These are phyloP conservation scores for Porphyrio hochstetteri DNA, from an alignment of 2,113 vertebrate species.

Conservation along the genomic window DNA sequence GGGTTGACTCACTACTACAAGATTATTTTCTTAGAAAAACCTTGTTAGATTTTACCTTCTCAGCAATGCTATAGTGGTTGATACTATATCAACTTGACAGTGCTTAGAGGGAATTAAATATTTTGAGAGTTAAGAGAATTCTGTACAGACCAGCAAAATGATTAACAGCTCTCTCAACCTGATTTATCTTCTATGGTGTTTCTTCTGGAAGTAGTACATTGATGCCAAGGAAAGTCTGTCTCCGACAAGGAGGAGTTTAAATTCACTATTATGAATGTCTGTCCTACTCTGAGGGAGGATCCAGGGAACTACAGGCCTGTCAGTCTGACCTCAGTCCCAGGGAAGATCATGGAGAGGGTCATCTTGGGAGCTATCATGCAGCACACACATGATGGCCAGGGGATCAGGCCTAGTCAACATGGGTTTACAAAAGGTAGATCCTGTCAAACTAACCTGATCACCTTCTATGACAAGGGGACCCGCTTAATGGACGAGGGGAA, in stretches of 20 bases:
- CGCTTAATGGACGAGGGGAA: too few relatives aligned
- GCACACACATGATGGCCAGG: too few relatives aligned
- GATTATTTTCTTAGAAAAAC: neutral
- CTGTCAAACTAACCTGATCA: too few relatives aligned
- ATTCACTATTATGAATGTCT: neutral
- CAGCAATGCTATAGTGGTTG: neutral
- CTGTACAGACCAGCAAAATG: neutral
- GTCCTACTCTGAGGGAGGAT: neutral
- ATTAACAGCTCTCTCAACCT: neutral
- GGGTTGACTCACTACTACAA: neutral
- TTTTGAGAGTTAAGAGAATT: neutral
- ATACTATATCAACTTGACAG: neutral
- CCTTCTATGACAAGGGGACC: too few relatives aligned
- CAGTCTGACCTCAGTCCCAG: too few relatives aligned
- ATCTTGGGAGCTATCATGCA: too few relatives aligned
- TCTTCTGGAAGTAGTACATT: neutral
- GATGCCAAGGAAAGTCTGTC: neutral
- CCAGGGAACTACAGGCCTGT: too few relatives aligned
- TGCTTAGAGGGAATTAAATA: slow-evolving; percentile 15
- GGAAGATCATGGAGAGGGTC: too few relatives aligned
- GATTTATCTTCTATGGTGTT: neutral
- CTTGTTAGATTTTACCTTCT: neutral
- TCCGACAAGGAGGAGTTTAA: neutral
- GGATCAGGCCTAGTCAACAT: too few relatives aligned
- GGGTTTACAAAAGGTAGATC: too few relatives aligned